A percentile compares a stretch with the other conserved stretches of the same genome.
Conservation (phyloP, 2,797 vertebrate species). For the Diglossa cyanea region DNA sequence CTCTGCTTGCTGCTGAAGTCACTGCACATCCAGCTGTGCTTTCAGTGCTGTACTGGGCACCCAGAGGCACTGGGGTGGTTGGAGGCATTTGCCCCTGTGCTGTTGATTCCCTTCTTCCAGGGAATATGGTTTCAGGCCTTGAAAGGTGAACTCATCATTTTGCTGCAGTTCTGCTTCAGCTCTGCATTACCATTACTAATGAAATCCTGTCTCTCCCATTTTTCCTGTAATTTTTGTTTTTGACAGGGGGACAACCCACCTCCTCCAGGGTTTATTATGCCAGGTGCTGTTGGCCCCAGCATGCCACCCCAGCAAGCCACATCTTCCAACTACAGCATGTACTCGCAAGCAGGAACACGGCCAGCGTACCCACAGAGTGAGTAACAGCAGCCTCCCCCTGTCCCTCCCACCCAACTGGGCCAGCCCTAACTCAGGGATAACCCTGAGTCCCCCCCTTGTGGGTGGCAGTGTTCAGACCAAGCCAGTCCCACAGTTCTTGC, state of each 20-base stretch:
- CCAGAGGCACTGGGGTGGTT: background rate
- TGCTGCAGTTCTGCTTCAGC: background rate
- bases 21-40: background rate
- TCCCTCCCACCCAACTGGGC: background rate
- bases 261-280: constrained; percentile 81
- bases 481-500: accelerated
- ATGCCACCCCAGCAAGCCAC: constrained; percentile 50
- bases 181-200: background rate
- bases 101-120: background rate
- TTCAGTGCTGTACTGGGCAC: background rate
- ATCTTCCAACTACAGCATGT: constrained; percentile 79
- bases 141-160: background rate
- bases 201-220: constrained; percentile 32
- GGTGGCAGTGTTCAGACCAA: background rate
- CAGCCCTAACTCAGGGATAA: background rate
- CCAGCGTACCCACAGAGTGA: constrained; percentile 86
- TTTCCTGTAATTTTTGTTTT: background rate
- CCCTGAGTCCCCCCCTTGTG: background rate
- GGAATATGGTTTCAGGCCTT: background rate
- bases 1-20: background rate
- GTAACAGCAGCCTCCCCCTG: constrained; percentile 52
- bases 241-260: constrained; percentile 82
- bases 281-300: constrained; percentile 64
- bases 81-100: background rate
- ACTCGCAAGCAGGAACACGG: constrained; percentile 67